Conservation (phyloP, 2,888 invertebrate genomes). For the Hyposoter didymator region DNA sequence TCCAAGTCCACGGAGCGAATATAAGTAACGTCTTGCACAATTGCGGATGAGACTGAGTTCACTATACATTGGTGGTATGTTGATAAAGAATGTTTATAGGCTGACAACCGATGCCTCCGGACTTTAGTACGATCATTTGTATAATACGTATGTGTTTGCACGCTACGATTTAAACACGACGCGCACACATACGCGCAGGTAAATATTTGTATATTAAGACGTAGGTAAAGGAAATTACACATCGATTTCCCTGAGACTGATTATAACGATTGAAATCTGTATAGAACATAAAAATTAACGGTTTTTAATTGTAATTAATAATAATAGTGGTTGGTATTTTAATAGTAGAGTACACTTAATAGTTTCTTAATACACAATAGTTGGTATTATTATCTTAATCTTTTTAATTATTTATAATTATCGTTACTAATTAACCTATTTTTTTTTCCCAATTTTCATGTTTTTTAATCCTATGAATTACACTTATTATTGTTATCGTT, state of each 20-base stretch:
- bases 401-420: not conserved
- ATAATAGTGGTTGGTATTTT: slow-evolving; percentile 48
- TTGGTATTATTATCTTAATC: slow-evolving; percentile 15
- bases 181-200: slow-evolving; percentile 36
- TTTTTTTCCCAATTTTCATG: slow-evolving; percentile 3
- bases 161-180: not conserved
- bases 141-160: slow-evolving; percentile 35
- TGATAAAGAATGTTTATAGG: slow-evolving; percentile 58
- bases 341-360: slow-evolving; percentile 38
- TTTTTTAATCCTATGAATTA: slow-evolving; percentile 15
- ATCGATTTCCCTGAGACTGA: slow-evolving; percentile 83
- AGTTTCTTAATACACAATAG: slow-evolving; percentile 46
- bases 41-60: slow-evolving; percentile 36
- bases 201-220: slow-evolving; percentile 54
- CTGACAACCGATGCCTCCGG: slow-evolving; percentile 40
- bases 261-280: slow-evolving; percentile 79
- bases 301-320: slow-evolving; percentile 24
- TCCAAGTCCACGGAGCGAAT: not conserved
- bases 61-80: slow-evolving; percentile 60
- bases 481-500: slow-evolving; percentile 27
- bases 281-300: slow-evolving; percentile 63
- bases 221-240: slow-evolving; percentile 77
- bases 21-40: slow-evolving; percentile 61
- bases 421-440: not conserved
- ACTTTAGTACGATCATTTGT: slow-evolving; percentile 20